Conservation (phyloP, 2,888 invertebrate species). For the Camponotus fellah region DNA sequence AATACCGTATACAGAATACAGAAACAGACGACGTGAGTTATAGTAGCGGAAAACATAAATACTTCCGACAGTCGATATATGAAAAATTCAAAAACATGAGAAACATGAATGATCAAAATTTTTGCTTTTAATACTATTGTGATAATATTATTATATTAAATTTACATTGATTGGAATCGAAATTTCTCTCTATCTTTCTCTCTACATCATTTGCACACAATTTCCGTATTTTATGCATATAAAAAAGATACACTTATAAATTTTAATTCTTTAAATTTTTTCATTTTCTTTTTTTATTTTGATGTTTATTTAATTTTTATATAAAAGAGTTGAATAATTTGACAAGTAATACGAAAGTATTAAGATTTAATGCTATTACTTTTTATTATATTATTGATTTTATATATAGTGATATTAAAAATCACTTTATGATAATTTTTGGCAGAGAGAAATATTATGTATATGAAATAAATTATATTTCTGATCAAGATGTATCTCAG, state of each 20-base stretch:
- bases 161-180: not conserved
- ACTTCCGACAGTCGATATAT: not conserved
- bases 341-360: not conserved
- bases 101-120: not conserved
- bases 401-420: not conserved
- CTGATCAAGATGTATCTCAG: not conserved
- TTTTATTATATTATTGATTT: not conserved
- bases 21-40: constrained; percentile 10
- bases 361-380: not conserved
- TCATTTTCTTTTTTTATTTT: not conserved
- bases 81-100: not conserved
- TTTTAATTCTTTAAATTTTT: not conserved
- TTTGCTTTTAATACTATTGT: not conserved
- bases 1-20: not conserved
- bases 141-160: not conserved
- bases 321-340: not conserved
- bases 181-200: not conserved
- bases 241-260: not conserved
- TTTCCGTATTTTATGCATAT: not conserved
- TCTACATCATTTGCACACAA: not conserved
- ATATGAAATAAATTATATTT: not conserved
- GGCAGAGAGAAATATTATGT: not conserved
- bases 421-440: not conserved
- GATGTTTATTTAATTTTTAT: not conserved
- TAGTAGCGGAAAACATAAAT: not conserved